Evolutionary conservation across 2,113 vertebrate genomes (phyloP).

Genomic region (Zeus faber): DNA sequence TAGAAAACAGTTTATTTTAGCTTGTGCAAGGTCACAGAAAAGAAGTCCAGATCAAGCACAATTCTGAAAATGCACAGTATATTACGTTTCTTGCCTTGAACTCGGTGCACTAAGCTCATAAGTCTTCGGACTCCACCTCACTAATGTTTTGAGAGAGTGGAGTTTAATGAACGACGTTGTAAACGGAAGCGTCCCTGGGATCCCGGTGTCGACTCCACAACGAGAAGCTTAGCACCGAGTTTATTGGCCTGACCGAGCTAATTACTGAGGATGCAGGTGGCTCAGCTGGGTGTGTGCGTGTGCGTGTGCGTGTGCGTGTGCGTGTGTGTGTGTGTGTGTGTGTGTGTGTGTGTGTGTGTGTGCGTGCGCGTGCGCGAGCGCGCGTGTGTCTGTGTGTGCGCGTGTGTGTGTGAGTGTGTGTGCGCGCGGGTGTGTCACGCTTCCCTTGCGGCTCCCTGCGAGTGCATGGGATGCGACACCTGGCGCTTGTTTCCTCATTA

Average conservation of each 20-base stretch:
- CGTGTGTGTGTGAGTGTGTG: neutral
- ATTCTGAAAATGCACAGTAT: too few species aligned
- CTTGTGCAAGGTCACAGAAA: too few species aligned
- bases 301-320: conserved; percentile 8
- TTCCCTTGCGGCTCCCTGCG: conserved; percentile 36
- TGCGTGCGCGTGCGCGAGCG: neutral
- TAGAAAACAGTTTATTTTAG: too few species aligned
- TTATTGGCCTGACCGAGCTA: conserved; percentile 2
- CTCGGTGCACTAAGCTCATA: too few species aligned
- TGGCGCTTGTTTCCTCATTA: conserved; percentile 51
- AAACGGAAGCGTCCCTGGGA: neutral
- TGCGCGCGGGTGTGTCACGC: conserved; percentile 18
- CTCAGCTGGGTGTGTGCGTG: conserved; percentile 21
- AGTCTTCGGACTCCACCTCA: too few species aligned
- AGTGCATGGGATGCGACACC: conserved; percentile 42
- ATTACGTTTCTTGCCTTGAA: too few species aligned
- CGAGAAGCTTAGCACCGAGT: conserved; percentile 4
- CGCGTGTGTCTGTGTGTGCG: conserved; percentile 6
- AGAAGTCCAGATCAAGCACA: too few species aligned
- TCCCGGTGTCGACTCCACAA: conserved; percentile 14
- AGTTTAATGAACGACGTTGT: neutral
- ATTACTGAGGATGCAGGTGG: conserved; percentile 34
- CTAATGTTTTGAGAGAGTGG: too few species aligned
- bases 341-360: conserved; percentile 2
- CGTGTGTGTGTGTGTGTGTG: conserved; percentile 10